Conservation (phyloP, 2,797 vertebrate species). For the Eutrigla gurnardus region DNA sequence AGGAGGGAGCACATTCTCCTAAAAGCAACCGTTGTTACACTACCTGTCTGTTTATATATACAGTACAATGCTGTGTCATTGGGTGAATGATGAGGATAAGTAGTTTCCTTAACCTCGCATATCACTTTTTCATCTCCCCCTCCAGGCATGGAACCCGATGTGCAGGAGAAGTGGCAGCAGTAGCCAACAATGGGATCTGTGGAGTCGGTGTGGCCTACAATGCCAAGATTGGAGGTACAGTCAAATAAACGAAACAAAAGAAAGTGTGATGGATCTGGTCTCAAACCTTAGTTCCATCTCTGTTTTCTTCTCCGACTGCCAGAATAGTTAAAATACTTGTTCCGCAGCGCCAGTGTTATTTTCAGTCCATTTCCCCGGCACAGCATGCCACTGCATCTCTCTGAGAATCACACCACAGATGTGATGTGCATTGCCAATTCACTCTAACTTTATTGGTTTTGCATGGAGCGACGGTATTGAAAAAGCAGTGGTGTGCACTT, state of each 20-base stretch:
- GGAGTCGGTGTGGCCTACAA: conserved; percentile 96
- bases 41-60: background rate
- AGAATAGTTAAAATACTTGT: conserved; percentile 38
- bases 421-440: conserved; percentile 33
- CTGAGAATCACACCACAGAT: conserved; percentile 27
- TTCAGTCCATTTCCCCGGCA: conserved; percentile 50
- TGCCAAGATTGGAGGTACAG: conserved; percentile 90
- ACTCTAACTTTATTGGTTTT: conserved; percentile 45
- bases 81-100: conserved; percentile 29
- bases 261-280: conserved; percentile 33
- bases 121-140: conserved; percentile 33
- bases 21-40: conserved; percentile 22
- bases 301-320: conserved; percentile 19
- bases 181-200: conserved; percentile 95
- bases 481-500: conserved; percentile 9
- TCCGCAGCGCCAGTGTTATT: conserved; percentile 38
- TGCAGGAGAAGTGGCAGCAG: conserved; percentile 95
- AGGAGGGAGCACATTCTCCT: conserved; percentile 40
- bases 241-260: conserved; percentile 20
- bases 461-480: conserved; percentile 22
- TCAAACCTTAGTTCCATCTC: conserved; percentile 23
- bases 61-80: conserved; percentile 34
- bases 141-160: conserved; percentile 95
- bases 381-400: conserved; percentile 49
- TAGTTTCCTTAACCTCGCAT: conserved; percentile 17